Base-by-base conservation (phyloP, 2,113 vertebrate genomes). In the Fulica atra region DNA sequence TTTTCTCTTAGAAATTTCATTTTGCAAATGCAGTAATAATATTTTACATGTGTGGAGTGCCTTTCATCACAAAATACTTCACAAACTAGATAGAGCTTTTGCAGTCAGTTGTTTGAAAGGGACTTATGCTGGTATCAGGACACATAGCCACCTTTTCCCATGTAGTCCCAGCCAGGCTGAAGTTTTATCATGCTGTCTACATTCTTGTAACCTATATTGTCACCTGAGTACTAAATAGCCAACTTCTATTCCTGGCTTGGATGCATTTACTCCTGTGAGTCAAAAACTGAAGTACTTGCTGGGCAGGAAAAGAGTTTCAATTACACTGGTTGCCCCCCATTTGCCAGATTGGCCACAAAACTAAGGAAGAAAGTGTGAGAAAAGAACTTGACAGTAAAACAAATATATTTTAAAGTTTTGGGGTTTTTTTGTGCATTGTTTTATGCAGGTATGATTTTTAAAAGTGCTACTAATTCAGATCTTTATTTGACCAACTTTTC, bases 1-100 rank as follows among this genome's bases (percentile, higher is more conserved):
- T 97, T 96, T 96, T 93, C 95, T 89, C 93, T 95, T 93, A 93
- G 96, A 97, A 97, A 96, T 96, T 97, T 97, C 92, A 96, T 97
- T 97, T 97, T 95, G 94, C 80, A 93, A 97, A 95, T 93, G 95
- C 85, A 96, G 82, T 90, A 92, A 94, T 97, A 97, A 97, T 96
- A 97, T 93, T 96, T 97, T 96, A 97, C 95, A 95, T 96, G 95
- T 96, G 95, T 95, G 88, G 91, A 89, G 81, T 93, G 96, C 92
- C 94, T 97, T 97, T 97, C 96, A 96, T 97, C 95, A 96, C 88
- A 84, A 92, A 95, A 86, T 94, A 74, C 95, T 97, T 95, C 93
- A 92, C 93, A 96, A 93, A 93, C 80, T 83, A 95, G 89, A 87
- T 86, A 33, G 85, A 78, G 53, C 15, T 84, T 88, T 89, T 94